Evolutionary conservation across 2,888 invertebrate genomes (phyloP).

Genomic region (Invenusta paracnida): DNA sequence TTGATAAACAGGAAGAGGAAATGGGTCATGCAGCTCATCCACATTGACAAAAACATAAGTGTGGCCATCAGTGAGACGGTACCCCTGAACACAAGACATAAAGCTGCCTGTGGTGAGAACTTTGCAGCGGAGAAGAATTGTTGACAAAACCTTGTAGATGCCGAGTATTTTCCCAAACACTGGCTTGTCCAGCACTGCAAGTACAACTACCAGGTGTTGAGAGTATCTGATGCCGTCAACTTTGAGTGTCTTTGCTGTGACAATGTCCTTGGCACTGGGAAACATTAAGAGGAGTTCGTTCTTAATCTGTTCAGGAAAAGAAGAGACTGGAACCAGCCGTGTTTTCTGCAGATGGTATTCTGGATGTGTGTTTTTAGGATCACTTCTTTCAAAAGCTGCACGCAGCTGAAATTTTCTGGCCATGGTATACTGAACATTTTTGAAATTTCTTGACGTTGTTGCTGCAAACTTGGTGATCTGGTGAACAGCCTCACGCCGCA

Average conservation of each 20-base stretch:
- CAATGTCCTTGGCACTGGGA: not conserved
- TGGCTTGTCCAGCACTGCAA: not conserved
- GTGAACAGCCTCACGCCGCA: not conserved
- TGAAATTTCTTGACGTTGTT: not conserved
- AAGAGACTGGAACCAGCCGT: not conserved
- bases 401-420: not conserved
- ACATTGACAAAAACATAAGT: not conserved
- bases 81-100: not conserved
- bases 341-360: too few relatives aligned
- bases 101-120: not conserved
- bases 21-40: not conserved
- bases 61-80: not conserved
- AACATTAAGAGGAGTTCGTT: not conserved
- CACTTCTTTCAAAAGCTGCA: not conserved
- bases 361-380: too few relatives aligned
- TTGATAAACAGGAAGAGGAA: not conserved
- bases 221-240: not conserved
- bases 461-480: not conserved
- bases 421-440: not conserved
- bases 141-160: not conserved
- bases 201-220: not conserved
- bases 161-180: not conserved
- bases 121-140: not conserved
- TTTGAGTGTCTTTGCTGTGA: not conserved
- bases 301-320: not conserved